phyloP scores from a whole-genome alignment of 1,140 invertebrate species.

The Bursaphelenchus mucronatus region DNA sequence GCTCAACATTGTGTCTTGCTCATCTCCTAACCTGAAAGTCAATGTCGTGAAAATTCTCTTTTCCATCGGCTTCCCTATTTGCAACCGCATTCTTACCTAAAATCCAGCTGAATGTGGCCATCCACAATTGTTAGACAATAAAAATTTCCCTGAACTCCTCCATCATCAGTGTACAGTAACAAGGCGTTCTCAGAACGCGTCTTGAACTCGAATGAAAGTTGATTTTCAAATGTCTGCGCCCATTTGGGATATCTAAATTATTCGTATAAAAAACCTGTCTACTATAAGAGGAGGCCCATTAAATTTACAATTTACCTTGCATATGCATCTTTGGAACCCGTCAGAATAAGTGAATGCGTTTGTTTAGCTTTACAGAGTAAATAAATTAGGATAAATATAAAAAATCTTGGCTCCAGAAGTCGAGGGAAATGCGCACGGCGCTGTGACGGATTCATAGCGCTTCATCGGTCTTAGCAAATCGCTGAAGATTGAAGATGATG shows the following conservation, averaged over 20 bases:
- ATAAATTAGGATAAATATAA: too few species aligned
- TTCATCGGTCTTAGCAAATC: too few species aligned
- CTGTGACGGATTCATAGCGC: too few species aligned
- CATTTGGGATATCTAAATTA: conserved; percentile 55
- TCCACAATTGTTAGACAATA: conserved; percentile 89
- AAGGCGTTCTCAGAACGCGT: conserved; percentile 70
- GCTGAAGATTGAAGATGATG: too few species aligned
- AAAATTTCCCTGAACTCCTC: conserved; percentile 80
- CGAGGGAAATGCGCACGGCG: too few species aligned
- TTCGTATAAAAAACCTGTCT: too few species aligned
- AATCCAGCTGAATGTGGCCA: conserved; percentile 77
- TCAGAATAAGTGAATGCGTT: too few species aligned
- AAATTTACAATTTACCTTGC: too few species aligned
- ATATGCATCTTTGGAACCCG: too few species aligned
- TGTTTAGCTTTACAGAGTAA: too few species aligned
- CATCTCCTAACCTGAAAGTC: conserved; percentile 74
- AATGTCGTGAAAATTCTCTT: conserved; percentile 73
- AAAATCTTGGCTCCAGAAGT: too few species aligned
- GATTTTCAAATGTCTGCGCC: conserved; percentile 62
- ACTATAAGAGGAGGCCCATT: too few species aligned
- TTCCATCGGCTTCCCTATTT: conserved; percentile 80
- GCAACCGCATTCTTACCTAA: conserved; percentile 57
- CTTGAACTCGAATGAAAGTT: conserved; percentile 84
- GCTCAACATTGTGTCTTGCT: conserved; percentile 68
- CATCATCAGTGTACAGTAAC: conserved; percentile 88